Evolutionary conservation across 2,888 invertebrate species (phyloP), one percentile per base, ranked within the genome.

Genomic region (Hybos culiciformis): DNA sequence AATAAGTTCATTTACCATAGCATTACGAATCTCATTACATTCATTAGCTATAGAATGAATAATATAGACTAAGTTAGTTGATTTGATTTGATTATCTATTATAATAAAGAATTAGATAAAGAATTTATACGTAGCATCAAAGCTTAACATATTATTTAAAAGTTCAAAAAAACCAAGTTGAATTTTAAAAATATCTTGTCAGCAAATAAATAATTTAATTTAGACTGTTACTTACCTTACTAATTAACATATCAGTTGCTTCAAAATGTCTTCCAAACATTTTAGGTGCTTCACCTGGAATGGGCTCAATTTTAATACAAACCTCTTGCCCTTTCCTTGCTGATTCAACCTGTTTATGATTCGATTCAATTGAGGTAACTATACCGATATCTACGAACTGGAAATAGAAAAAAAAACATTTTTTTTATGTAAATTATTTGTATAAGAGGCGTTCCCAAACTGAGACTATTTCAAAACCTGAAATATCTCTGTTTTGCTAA

Each of bases 201-300:
- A n/a, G n/a, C n/a, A n/a, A n/a, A n/a, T n/a, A n/a, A n/a, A n/a
- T n/a, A n/a, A n/a, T n/a, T n/a, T n/a, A n/a, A n/a, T n/a, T n/a
- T n/a, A n/a, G n/a, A n/a, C n/a, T 12, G 12, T n/a, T 23, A 60
- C 75, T 70, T 63, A 87, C 87, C 82, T 87, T 94, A 74, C 96
- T 96, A 60, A 94, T 78, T 51, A 98, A 76, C 63, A 90, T 73
- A 68, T 98, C 98, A 32, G 83, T 91, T 58, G 91, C 85, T 60
- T 96, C 96, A 69, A 99, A 99, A 70, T 99, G 98, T 45, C 98
- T 75, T 11, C 98, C 98, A 67, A 83, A 93, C 84, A 99, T 85
- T 72, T 97, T 97, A 37, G 98, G 98, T 38, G 97, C 82, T 67
- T 98, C 96, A n/a, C 97, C 97, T 14, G 93, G 88, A 39, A 90